Evolutionary conservation across 2,113 vertebrate species (phyloP).

Genomic region (Casuarius casuarius): DNA sequence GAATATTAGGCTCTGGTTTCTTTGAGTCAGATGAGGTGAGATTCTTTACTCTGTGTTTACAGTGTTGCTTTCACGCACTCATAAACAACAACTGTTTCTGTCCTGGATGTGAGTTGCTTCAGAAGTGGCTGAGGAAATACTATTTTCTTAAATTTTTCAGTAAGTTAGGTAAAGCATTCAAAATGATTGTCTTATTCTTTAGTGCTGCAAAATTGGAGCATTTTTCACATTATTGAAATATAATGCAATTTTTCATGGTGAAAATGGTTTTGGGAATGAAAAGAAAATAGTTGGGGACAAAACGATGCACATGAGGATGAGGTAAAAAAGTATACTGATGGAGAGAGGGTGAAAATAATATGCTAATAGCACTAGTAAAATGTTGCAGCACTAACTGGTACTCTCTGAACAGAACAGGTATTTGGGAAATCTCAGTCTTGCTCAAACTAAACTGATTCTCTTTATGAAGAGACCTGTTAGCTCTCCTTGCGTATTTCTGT

Average conservation of each 20-base stretch:
- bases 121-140: not conserved
- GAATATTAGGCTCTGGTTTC: not conserved
- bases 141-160: not conserved
- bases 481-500: not conserved
- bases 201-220: not conserved
- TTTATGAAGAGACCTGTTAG: not conserved
- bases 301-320: not conserved
- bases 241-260: not conserved
- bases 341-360: not conserved
- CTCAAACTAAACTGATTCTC: not conserved
- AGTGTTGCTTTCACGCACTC: not conserved
- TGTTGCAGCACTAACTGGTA: fast-evolving
- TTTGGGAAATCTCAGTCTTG: not conserved
- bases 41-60: not conserved
- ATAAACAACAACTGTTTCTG: not conserved
- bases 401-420: not conserved
- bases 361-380: not conserved
- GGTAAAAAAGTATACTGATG: not conserved
- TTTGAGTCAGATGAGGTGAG: not conserved
- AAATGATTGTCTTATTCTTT: not conserved
- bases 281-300: not conserved
- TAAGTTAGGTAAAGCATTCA: not conserved
- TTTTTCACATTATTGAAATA: not conserved
- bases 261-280: not conserved
- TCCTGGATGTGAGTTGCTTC: not conserved